Evolutionary conservation across 1,140 invertebrate species (phyloP), one percentile per base, ranked within the genome.

Genomic region (Vanessa tameamea): DNA sequence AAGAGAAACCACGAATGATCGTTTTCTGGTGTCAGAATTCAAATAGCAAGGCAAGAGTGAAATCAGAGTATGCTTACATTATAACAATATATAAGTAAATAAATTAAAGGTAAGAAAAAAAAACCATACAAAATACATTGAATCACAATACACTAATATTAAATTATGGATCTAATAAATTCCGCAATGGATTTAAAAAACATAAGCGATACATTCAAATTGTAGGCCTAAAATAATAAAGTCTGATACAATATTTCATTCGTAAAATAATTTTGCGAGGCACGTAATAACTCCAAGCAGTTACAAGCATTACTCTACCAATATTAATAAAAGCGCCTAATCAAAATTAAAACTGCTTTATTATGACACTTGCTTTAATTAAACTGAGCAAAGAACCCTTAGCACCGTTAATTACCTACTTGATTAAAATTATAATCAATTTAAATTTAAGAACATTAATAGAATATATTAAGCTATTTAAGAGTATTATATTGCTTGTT

Each of bases 351-450:
- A 74, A 74, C 37, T 55, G 48, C 69, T 64, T 69, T 64, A 64
- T 74, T 64, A 73, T 50, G 59, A 13, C 67, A 20, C 59, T 74
- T 74, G 72, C 43, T 69, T 73, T 74, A 74, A 74, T 74, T 69
- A 69, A 74, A 69, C 47, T 12, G 61, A 74, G 64, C 72, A 74
- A 74, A 51, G 47, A 47, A 57, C 23, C 55, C 59, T 68, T 14
- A 50, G 48, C 26, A 15, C 37, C 53, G 47, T 66, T 66, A 69
- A 67, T 67, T 69, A 57, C 55, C 51, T 68, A 68, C 66, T 69
- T 59, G 53, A 69, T 69, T 57, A 69, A 57, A 69, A 69, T 57
- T 15, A 69, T 69, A 47, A 69, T 59, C 20, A 57, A 37, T 61
- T 6, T n/a, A 37, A 14, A 37, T 37, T 20, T 55, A 23, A 55